A percentile compares a stretch with the other conserved stretches of the same genome.
Conservation (phyloP, 2,888 invertebrate species). For the Brenthis daphne region DNA sequence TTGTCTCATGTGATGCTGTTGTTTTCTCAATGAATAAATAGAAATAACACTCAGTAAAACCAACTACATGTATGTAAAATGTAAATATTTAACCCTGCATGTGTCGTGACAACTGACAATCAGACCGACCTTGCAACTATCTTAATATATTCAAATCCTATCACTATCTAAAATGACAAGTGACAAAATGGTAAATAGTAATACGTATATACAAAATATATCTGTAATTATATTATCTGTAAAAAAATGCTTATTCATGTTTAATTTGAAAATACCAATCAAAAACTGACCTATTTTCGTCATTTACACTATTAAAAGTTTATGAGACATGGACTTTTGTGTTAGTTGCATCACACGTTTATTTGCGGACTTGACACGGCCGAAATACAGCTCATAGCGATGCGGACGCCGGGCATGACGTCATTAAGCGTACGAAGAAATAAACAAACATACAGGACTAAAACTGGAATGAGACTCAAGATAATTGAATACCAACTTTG, state of each 20-base stretch:
- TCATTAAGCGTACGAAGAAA: constrained; percentile 35
- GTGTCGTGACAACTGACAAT: constrained; percentile 31
- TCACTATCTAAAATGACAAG: constrained; percentile 28
- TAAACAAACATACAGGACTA: constrained; percentile 39
- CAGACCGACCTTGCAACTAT: constrained; percentile 54
- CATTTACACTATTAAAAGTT: constrained; percentile 39
- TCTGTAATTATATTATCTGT: background rate
- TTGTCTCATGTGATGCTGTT: too few relatives aligned
- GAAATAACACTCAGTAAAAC: background rate
- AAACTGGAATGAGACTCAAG: constrained; percentile 41
- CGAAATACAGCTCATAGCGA: constrained; percentile 50
- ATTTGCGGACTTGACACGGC: constrained; percentile 65
- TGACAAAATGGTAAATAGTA: constrained; percentile 13
- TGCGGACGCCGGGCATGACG: constrained; percentile 43
- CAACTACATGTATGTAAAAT: constrained; percentile 17
- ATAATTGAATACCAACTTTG: constrained; percentile 30
- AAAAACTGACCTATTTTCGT: constrained; percentile 32
- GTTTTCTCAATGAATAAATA: too few relatives aligned
- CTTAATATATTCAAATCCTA: constrained; percentile 59
- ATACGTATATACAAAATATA: background rate
- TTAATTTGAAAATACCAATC: background rate
- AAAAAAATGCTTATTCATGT: constrained; percentile 2
- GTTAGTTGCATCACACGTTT: constrained; percentile 64
- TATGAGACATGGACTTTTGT: constrained; percentile 38
- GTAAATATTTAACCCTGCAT: constrained; percentile 28